Conservation (phyloP, 2,888 invertebrate species). For the Chaetoderma sp. region DNA sequence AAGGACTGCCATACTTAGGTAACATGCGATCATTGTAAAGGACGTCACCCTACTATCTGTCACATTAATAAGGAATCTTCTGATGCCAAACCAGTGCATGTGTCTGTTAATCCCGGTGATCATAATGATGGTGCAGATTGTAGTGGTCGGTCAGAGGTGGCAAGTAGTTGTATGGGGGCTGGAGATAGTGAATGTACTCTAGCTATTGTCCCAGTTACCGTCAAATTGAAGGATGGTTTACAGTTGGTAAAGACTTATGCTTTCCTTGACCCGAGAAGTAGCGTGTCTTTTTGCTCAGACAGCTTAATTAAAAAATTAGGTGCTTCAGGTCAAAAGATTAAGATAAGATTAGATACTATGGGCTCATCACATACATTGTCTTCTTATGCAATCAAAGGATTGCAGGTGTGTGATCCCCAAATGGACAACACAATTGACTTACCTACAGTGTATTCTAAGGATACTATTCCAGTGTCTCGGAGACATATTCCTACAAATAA, state of each 20-base stretch:
- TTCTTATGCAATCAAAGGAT: not conserved
- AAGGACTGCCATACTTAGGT: not conserved
- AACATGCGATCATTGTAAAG: not conserved
- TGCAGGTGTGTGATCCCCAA: not conserved
- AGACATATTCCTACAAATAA: slow-evolving; percentile 23
- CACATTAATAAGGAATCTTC: no score
- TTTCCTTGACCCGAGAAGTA: not conserved
- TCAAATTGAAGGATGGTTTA: no score
- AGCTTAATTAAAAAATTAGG: not conserved
- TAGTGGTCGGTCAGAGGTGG: no score
- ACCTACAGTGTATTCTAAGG: slow-evolving; percentile 23
- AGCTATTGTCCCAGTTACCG: no score
- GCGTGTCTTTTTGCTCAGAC: not conserved
- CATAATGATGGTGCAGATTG: no score
- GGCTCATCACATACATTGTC: not conserved
- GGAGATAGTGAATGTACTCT: no score
- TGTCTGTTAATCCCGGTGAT: no score
- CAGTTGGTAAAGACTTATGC: no score
- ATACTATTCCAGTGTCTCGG: slow-evolving; percentile 21
- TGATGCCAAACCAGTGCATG: no score
- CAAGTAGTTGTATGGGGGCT: no score
- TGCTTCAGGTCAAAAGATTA: not conserved
- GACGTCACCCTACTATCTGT: not conserved
- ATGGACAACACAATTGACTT: slow-evolving; percentile 11
- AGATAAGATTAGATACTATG: not conserved